phyloP scores from a whole-genome alignment of 2,797 vertebrate genomes.

The Toxotes lorentzi region DNA sequence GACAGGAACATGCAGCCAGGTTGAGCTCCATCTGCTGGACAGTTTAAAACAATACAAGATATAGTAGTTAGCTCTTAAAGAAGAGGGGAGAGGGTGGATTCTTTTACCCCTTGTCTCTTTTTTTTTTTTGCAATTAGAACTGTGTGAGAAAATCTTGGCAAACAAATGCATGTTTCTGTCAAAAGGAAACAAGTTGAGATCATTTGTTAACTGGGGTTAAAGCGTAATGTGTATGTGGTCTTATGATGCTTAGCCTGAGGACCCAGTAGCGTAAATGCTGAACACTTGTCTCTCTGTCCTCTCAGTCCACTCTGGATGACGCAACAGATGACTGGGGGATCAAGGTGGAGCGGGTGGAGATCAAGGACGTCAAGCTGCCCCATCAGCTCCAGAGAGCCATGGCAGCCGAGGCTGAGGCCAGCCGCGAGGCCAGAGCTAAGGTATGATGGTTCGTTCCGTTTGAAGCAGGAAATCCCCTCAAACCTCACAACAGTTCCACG shows the following conservation, averaged over 20 bases:
- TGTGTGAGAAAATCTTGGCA: background rate
- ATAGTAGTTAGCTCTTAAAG: background rate
- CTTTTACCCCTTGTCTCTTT: no score
- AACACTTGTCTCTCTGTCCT: conserved; percentile 10
- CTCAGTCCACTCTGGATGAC: conserved; percentile 89
- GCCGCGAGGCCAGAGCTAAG: conserved; percentile 95
- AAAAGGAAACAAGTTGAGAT: no score
- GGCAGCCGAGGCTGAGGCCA: conserved; percentile 97
- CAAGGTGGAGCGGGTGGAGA: conserved; percentile 98
- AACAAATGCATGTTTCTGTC: background rate
- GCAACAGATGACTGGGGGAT: conserved; percentile 97
- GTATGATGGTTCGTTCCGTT: conserved; percentile 68
- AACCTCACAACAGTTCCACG: background rate
- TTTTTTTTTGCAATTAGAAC: no score
- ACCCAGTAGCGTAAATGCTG: background rate
- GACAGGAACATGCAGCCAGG: background rate
- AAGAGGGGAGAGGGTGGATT: background rate
- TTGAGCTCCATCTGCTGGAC: conserved; percentile 60
- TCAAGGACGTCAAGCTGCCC: conserved; percentile 97
- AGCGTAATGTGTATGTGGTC: no score
- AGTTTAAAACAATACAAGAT: background rate
- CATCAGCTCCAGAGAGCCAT: conserved; percentile 97
- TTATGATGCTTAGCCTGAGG: background rate
- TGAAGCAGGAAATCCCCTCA: background rate
- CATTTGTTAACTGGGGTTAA: background rate